A percentile compares a stretch with the other conserved stretches of the same genome.
phyloP scores from a whole-genome alignment of 2,113 vertebrate genomes.

The Phocoena sinus region DNA sequence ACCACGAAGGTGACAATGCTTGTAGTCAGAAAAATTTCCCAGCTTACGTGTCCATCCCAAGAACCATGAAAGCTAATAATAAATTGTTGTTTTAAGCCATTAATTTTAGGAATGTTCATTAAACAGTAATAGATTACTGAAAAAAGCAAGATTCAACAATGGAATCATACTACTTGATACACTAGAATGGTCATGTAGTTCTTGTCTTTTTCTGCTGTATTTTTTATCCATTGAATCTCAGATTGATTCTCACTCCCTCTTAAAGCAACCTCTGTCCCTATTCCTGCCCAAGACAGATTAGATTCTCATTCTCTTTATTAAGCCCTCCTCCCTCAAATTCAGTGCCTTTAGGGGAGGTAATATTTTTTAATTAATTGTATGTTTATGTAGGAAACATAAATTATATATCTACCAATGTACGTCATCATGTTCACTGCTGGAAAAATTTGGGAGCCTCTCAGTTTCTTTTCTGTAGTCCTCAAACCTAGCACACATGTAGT shows the following conservation, averaged over 20 bases:
- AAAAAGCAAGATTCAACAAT: not conserved
- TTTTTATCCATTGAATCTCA: not conserved
- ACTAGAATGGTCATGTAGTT: not conserved
- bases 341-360: not conserved
- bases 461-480: not conserved
- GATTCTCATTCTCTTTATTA: not conserved
- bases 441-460: not conserved
- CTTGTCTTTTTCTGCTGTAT: not conserved
- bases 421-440: not conserved
- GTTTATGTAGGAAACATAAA: not conserved
- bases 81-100: not conserved
- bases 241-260: not conserved
- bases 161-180: not conserved
- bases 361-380: not conserved
- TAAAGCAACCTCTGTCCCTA: not conserved
- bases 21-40: not conserved
- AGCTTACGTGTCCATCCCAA: not conserved
- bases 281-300: not conserved
- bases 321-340: not conserved
- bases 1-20: fast-evolving
- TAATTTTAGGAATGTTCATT: not conserved
- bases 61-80: not conserved
- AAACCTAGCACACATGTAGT: fast-evolving
- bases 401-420: not conserved
- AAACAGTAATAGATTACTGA: not conserved